Conservation (phyloP, 2,797 vertebrate genomes). For the Rhadinocentrus ornatus region DNA sequence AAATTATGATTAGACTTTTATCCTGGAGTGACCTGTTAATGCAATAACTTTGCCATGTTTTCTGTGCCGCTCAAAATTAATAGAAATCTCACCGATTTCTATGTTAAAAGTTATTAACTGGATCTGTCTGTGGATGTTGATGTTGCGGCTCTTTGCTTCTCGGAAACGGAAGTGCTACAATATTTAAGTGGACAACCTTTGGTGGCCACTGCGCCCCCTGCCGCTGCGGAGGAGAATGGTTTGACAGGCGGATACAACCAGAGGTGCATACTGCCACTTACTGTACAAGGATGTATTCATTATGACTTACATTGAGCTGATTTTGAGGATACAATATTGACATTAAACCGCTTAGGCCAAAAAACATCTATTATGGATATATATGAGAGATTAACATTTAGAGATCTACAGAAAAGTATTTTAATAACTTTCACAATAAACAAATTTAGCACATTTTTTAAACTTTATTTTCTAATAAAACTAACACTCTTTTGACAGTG, state of each 20-base stretch:
- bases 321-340: background rate
- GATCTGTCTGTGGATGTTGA: constrained; percentile 72
- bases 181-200: fast-evolving
- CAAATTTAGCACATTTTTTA: background rate
- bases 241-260: background rate
- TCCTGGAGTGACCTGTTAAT: background rate
- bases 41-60: background rate
- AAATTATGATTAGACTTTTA: background rate
- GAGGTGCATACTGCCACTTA: background rate
- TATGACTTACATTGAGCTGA: background rate
- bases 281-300: background rate
- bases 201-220: constrained; percentile 47
- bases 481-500: background rate
- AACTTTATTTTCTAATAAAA: background rate
- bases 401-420: background rate
- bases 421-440: background rate
- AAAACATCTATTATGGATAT: background rate
- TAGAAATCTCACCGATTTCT: constrained; percentile 52
- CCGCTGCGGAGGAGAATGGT: constrained; percentile 19
- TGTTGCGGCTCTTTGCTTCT: constrained; percentile 63
- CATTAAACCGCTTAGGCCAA: background rate
- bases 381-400: background rate
- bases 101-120: constrained; percentile 4
- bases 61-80: background rate
- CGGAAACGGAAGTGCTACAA: constrained; percentile 72